Evolutionary conservation across 2,113 vertebrate species (phyloP).

Genomic region (Gnathochromis pfefferi): DNA sequence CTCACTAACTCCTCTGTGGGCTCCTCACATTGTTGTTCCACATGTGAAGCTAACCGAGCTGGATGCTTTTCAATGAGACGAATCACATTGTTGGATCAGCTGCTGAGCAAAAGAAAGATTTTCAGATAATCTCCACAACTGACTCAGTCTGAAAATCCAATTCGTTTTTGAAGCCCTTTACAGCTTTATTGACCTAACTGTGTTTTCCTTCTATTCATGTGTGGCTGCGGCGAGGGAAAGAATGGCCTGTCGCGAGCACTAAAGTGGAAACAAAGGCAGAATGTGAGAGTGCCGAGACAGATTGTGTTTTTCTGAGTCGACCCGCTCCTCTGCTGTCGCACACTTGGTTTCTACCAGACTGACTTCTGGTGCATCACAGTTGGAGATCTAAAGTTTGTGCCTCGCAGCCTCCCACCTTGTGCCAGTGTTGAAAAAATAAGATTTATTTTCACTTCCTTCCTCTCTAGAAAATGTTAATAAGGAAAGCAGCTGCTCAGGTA

Average conservation of each 20-base stretch:
- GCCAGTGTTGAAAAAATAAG: background rate
- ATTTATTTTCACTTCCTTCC: background rate
- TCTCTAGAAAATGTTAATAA: slow-evolving; percentile 38
- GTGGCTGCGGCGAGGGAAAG: background rate
- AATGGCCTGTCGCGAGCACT: background rate
- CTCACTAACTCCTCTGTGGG: background rate
- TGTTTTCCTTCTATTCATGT: background rate
- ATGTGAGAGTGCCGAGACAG: background rate
- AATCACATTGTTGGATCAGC: background rate
- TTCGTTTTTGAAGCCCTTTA: background rate
- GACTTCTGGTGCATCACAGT: slow-evolving; percentile 1
- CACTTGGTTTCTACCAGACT: background rate
- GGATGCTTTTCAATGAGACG: background rate
- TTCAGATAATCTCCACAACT: background rate
- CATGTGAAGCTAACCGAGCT: background rate
- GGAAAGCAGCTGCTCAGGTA: slow-evolving; percentile 3
- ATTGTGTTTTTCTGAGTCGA: background rate
- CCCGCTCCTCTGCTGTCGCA: background rate
- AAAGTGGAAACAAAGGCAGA: background rate
- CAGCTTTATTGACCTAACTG: background rate
- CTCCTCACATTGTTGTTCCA: background rate
- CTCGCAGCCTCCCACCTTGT: background rate
- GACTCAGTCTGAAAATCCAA: background rate
- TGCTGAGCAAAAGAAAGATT: background rate
- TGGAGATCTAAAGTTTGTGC: background rate